Evolutionary conservation across 2,113 vertebrate species (phyloP), one percentile per base, ranked within the genome.

Genomic region (Oryzias woworae): DNA sequence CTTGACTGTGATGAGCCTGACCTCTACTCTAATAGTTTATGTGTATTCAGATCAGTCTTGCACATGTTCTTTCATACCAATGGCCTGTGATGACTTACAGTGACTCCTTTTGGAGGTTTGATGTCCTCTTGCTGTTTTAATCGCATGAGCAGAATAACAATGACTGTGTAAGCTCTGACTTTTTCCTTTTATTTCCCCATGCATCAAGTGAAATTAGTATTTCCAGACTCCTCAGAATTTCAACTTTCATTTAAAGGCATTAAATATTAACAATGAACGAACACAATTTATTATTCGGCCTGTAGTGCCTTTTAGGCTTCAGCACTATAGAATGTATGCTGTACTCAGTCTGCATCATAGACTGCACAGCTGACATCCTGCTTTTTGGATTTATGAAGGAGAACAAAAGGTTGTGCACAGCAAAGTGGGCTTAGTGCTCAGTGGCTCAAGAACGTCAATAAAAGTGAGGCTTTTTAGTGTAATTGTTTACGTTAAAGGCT

Each of bases 211-310:
- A 62, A 59, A 77, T 67, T 58, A 62, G 65, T 71, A 50, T 41
- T 53, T 60, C 62, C 61, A 53, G 49, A 47, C 53, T 58, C 41
- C 47, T 66, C 28, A 43, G 58, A 65, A 41, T 51, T 63, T 77
- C 52, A 66, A 45, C 62, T 82, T 80, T 73, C 73, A 75, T 77
- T 78, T 73, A 56, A 63, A 18, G 18, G 68, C 53, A 70, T 84
- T 53, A 79, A 82, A 70, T 77, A 82, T 87, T 78, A 56, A 86
- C 72, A 53, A 31, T 17, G 59, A 73, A 59, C 47, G 63, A 69
- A 56, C 41, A 7, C 31, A 44, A 44, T 66, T 68, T 53, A 63
- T 66, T 44, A 60, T 66, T 56, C 52, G 53, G 59, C 61, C 57
- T 24, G 64, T 36, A 14, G 54, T 53, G 59, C 58, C 45, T 60